Evolutionary conservation across 2,888 invertebrate genomes (phyloP), one percentile per base, ranked within the genome.

Genomic region (Trissolcus japonicus): DNA sequence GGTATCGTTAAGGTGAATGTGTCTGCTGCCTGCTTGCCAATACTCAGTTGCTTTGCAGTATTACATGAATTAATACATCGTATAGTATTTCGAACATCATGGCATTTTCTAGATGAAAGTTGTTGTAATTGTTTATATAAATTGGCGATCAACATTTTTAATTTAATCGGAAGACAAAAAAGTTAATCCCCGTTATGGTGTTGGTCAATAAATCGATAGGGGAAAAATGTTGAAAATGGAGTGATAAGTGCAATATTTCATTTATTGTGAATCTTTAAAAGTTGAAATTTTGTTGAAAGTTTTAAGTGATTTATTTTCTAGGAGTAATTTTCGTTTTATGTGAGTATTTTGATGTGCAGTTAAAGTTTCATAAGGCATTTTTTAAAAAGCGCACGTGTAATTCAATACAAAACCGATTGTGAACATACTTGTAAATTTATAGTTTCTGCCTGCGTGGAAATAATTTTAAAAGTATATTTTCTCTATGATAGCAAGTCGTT

Each of bases 1-100:
- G 76, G 69, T 56, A 76, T 65, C 63, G 54, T 48, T 63, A 56
- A 75, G 68, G 75, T 75, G 75, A 75, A 75, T 69, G 74, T 56
- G 65, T 63, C 68, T 75, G 41, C 48, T 63, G 59, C 56, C 54
- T n/a, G 63, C 69, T 69, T 63, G 59, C 50, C 63, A 76, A 65
- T 69, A 65, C 65, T 65, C 65, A 76, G 75, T 69, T 65, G 65
- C 62, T 69, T 60, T 21, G 51, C 41, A 69, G 60, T 60, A 65
- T 76, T 69, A 60, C 57, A 59, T 19, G 35, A 57, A 75, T 62
- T 63, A 63, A 74, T 67, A 74, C 53, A 25, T 46, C 17, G 19
- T 46, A 9, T 29, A 48, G 17, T 53, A 61, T 35, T 62, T 35
- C 19, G 46, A 25, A 60, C 55, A 57, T 56, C 35, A 60, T 59